A percentile compares a stretch with the other conserved stretches of the same genome.
These are phyloP conservation scores for Telmatochromis sp. DNA, from an alignment of 2,113 vertebrate species.

Conservation along the genomic window DNA sequence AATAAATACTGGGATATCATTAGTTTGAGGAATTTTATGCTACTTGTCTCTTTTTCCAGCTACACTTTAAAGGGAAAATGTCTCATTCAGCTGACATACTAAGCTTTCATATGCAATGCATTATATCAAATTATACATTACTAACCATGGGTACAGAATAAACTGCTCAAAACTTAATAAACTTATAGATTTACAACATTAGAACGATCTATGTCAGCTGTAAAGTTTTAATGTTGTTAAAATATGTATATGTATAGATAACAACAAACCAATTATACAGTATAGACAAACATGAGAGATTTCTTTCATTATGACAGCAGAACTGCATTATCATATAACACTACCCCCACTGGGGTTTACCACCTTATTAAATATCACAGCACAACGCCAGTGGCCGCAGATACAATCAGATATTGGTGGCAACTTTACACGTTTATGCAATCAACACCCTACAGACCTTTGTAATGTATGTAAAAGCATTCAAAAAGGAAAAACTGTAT, in stretches of 20 bases:
- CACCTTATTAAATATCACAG: neutral
- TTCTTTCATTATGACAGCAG: neutral
- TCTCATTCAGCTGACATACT: neutral
- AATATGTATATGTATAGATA: neutral
- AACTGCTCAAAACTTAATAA: neutral
- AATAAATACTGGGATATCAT: neutral
- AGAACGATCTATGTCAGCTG: neutral
- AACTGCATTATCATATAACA: neutral
- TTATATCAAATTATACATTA: neutral
- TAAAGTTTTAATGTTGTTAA: neutral
- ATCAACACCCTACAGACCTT: neutral
- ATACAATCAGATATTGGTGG: neutral
- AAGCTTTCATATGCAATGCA: neutral
- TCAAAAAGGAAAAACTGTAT: neutral
- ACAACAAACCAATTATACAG: neutral
- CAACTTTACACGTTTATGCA: neutral
- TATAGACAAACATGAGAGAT: neutral
- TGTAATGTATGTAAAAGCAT: neutral
- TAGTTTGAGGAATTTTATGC: neutral
- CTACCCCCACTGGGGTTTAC: neutral
- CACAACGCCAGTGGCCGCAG: neutral
- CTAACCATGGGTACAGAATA: neutral
- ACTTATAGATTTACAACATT: neutral
- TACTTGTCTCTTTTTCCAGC: neutral
- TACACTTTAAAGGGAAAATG: neutral